Evolutionary conservation across 2,113 vertebrate genomes (phyloP), one percentile per base, ranked within the genome.

Genomic region (Salvelinus alpinus): DNA sequence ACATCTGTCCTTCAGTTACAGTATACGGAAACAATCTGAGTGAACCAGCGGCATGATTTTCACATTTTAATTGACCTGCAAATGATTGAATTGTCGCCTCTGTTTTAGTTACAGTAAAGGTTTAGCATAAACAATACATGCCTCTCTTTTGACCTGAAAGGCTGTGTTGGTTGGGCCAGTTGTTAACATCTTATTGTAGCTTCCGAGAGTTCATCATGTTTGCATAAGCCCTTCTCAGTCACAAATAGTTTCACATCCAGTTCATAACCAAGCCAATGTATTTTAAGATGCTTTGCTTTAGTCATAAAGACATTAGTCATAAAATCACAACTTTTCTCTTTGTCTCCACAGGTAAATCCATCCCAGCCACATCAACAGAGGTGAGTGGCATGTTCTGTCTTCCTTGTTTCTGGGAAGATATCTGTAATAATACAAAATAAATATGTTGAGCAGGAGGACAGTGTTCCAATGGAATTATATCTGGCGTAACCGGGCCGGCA

Each of bases 281-380:
- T 71, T 20, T 57, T 47, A 44, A 75, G 34, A 57, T 76, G 60
- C 72, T 83, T 78, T 24, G 48, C 72, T 9, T 75, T 1, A 8
- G 54, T 4, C 60, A 65, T 48, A 29, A 1, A 25, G 25, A 25
- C 25, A 25, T 25, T 25, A 25, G 25, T 25, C 25, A 25, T 25
- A 25, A 25, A 25, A 25, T 25, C 25, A 27, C 24, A 78, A 85
- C 9, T 44, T 44, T 44, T 34, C 24, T 72, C 79, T 87, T 74
- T 89, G 57, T 82, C 87, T 71, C 90, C 92, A 59, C 94, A 98
- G 96, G 88, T 93, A 96, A 93, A 93, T 87, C 87, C 12, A 89
- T 78, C 81, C 88, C 83, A 38, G 95, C 94, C 91, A 93, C 95
- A 87, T 94, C 94, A 91, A 91, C 94, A 85, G 95, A 97, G 96